Evolutionary conservation across 2,113 vertebrate genomes (phyloP).

Genomic region (Osmerus eperlanus): DNA sequence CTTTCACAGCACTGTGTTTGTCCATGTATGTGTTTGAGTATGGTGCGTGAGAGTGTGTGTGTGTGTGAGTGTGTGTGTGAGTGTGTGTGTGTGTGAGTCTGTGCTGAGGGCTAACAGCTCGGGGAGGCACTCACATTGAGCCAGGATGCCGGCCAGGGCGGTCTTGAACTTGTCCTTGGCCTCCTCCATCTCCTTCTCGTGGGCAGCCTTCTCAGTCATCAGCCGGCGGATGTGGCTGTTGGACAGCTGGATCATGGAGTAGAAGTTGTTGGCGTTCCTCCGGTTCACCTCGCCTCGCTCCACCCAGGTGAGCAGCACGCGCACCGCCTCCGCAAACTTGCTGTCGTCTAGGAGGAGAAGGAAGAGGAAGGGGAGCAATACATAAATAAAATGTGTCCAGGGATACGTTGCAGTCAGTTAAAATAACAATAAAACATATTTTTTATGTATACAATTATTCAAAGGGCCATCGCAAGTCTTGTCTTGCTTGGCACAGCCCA

Average conservation of each 20-base stretch:
- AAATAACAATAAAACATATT: too few species aligned
- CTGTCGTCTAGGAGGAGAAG: slow-evolving; percentile 77
- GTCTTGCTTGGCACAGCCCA: background rate
- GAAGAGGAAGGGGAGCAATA: too few species aligned
- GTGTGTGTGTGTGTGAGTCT: slow-evolving; percentile 23
- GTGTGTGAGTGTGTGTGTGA: too few species aligned
- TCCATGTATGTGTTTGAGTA: slow-evolving; percentile 10
- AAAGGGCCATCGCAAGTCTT: too few species aligned
- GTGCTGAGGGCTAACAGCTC: background rate
- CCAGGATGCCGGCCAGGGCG: slow-evolving; percentile 87
- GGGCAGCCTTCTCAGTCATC: slow-evolving; percentile 83
- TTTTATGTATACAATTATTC: too few species aligned
- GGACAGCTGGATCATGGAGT: slow-evolving; percentile 97
- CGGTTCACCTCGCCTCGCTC: slow-evolving; percentile 94
- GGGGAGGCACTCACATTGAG: slow-evolving; percentile 79
- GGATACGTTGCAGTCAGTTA: too few species aligned
- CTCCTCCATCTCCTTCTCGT: slow-evolving; percentile 96
- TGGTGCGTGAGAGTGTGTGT: background rate
- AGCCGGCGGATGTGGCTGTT: slow-evolving; percentile 92
- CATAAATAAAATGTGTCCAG: too few species aligned
- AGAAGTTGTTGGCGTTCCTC: slow-evolving; percentile 94
- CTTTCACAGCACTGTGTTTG: background rate
- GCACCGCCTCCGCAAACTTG: slow-evolving; percentile 88
- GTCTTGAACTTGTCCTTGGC: slow-evolving; percentile 95
- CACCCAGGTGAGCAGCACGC: slow-evolving; percentile 90